Base-by-base conservation (phyloP, 2,113 vertebrate species). In the Castor canadensis region DNA sequence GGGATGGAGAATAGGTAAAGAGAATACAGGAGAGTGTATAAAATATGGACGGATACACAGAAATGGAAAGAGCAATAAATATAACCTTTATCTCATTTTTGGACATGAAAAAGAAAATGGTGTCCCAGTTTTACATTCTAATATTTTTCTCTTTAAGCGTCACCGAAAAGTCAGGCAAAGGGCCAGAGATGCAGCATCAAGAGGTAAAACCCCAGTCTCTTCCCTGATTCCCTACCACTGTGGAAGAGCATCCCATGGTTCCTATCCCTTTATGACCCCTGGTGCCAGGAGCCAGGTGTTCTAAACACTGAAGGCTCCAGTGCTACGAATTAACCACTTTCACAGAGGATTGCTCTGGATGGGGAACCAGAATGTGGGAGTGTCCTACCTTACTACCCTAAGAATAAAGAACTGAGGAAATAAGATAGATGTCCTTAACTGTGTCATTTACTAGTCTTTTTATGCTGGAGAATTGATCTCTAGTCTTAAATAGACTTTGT, bases 111-210 rank as follows among this genome's bases (percentile, higher is more conserved):
- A 89, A 91, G 9, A 54, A 69, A 84, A 83, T n/a, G 26, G 3
- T 24, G n/a, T 60, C 9, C 24, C 12, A 82, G 26, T 22, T 84
- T 97, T 13, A 90, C 20, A 83, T 4, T 81, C 32, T 76, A 94
- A 90, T 49, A 20, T 81, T 95, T 96, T 93, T 97, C 35, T 96
- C 91, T 97, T 96, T 91, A 87, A 97, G 97, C 52, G 19, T 79
- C 97, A 97, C 4, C 38, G 5, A 47, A 97, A 88, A 91, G 28
- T 86, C 91, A 91, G 10, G 85, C 79, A 93, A 75, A 92, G 83
- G 45, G 26, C 67, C 30, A 94, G 72, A 96, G 40, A 77, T 66
- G 82, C 67, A 75, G 69, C 87, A 77, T 73, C 47, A 77, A 94
- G 45, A 97, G 97, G 95, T 97, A 95, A 96, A 85, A 38, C 84